phyloP scores from a whole-genome alignment of 2,797 vertebrate species.

The Neosilurus mollespiculum region DNA sequence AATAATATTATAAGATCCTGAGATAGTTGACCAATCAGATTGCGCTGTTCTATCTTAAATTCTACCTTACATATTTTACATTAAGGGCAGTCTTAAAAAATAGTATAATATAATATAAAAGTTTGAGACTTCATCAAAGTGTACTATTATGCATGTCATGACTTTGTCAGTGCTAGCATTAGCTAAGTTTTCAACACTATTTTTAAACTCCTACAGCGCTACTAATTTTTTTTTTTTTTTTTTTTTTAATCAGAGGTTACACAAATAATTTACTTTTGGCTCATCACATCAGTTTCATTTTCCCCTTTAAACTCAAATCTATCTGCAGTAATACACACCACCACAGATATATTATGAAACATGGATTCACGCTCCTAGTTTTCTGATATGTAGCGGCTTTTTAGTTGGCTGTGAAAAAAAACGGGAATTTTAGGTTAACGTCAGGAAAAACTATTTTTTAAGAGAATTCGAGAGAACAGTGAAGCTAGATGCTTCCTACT shows the following conservation, averaged over 20 bases:
- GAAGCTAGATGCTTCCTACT: slow-evolving; percentile 13
- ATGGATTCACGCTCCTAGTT: no score
- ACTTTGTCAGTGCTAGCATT: neutral
- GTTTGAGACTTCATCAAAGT: neutral
- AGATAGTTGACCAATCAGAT: no score
- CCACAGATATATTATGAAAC: no score
- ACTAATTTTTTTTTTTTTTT: no score
- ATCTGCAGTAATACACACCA: neutral
- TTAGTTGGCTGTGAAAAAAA: neutral
- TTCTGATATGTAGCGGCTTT: neutral
- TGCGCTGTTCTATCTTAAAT: no score
- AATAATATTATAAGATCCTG: no score
- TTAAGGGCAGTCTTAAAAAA: neutral
- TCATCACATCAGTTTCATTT: neutral
- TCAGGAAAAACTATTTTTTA: neutral
- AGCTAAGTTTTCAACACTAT: neutral
- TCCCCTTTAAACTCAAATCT: neutral
- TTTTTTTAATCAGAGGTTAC: neutral
- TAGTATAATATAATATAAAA: no score
- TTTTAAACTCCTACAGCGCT: neutral
- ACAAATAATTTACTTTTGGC: neutral
- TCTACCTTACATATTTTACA: no score
- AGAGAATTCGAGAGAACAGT: neutral
- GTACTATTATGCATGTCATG: no score
- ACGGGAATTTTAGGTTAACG: no score